phyloP scores from a whole-genome alignment of 2,797 vertebrate genomes.

The Clarias fuscus region DNA sequence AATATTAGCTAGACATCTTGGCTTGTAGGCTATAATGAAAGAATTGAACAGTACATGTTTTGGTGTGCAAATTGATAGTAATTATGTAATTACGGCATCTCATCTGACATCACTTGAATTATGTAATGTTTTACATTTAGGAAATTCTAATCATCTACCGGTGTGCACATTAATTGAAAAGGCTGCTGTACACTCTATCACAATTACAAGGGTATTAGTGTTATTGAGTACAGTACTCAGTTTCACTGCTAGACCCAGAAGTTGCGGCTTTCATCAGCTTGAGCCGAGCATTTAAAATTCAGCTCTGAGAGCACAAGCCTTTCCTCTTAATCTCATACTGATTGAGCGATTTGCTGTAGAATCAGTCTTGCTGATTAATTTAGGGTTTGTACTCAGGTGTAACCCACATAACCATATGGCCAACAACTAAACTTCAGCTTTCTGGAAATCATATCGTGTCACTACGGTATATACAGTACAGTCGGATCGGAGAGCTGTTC shows the following conservation, averaged over 20 bases:
- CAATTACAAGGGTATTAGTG: background rate
- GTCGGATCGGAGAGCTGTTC: too few relatives aligned
- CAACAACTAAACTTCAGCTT: conserved; percentile 16
- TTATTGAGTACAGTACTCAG: conserved; percentile 2
- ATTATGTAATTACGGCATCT: conserved; percentile 18
- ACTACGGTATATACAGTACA: background rate
- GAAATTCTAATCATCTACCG: background rate
- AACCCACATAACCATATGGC: conserved; percentile 48
- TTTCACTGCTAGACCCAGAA: conserved; percentile 7
- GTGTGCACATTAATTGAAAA: background rate
- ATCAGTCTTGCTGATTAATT: conserved; percentile 49
- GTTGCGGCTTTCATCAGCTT: conserved; percentile 18
- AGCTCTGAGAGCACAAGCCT: conserved; percentile 23
- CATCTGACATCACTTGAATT: background rate
- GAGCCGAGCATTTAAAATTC: conserved; percentile 35
- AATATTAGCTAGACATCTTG: conserved; percentile 4
- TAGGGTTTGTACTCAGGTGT: conserved; percentile 32
- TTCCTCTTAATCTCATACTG: conserved; percentile 50
- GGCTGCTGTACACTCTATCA: background rate
- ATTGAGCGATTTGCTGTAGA: conserved; percentile 45
- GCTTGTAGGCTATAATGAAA: conserved; percentile 9
- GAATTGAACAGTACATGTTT: background rate
- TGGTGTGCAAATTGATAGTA: conserved; percentile 14
- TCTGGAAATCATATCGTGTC: conserved; percentile 21
- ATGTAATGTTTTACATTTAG: background rate